phyloP scores from a whole-genome alignment of 2,888 invertebrate genomes.

The Augochlorella aurata region DNA sequence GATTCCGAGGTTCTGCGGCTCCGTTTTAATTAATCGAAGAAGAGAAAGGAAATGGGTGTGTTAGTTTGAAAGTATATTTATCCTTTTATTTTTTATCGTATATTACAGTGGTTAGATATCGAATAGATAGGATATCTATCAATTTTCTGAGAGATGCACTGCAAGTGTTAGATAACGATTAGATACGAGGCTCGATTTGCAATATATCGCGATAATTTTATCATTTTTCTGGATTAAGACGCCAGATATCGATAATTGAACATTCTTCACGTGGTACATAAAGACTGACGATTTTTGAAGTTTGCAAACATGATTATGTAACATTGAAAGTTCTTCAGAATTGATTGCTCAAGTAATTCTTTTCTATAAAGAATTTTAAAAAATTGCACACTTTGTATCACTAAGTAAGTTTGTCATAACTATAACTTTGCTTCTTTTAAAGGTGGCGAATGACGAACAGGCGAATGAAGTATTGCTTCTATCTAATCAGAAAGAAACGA shows the following conservation, averaged over 20 bases:
- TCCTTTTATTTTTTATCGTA: neutral
- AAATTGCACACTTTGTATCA: too few relatives aligned
- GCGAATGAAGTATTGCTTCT: neutral
- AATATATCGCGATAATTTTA: neutral
- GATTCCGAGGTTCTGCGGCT: neutral
- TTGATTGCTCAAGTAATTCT: neutral
- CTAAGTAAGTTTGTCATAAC: too few relatives aligned
- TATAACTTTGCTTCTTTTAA: neutral
- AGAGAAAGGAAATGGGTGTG: slow-evolving; percentile 11
- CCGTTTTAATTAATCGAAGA: slow-evolving; percentile 8
- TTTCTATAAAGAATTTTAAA: too few relatives aligned
- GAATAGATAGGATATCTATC: neutral
- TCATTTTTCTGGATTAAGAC: neutral
- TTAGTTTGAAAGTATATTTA: neutral
- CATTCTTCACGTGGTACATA: too few relatives aligned
- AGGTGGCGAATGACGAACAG: neutral
- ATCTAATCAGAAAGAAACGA: neutral
- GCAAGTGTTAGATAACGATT: slow-evolving; percentile 3
- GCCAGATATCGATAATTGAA: neutral
- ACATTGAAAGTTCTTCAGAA: neutral
- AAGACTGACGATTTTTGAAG: neutral
- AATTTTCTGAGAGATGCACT: neutral
- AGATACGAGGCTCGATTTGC: neutral
- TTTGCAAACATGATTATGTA: neutral
- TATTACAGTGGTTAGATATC: neutral